Evolutionary conservation across 1,140 invertebrate species (phyloP).

Genomic region (Lamellibrachia luymesi): DNA sequence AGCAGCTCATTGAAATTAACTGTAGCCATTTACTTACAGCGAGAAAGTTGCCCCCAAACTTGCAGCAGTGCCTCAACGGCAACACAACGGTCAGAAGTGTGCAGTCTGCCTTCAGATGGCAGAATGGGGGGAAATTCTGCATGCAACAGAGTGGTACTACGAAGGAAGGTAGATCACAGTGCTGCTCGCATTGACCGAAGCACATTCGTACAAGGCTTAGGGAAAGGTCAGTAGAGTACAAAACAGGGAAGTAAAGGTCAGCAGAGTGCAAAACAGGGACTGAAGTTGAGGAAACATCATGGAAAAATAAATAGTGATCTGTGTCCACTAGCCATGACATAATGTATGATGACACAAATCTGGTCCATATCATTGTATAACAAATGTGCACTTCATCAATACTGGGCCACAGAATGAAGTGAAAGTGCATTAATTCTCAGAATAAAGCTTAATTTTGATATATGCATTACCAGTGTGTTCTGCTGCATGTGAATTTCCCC

Average conservation of each 20-base stretch:
- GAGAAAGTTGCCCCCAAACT: neutral
- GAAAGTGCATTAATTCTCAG: too few relatives aligned
- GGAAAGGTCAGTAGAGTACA: neutral
- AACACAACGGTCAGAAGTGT: neutral
- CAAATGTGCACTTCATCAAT: too few relatives aligned
- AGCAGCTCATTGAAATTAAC: neutral
- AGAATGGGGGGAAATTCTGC: neutral
- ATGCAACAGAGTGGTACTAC: neutral
- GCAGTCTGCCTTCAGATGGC: neutral
- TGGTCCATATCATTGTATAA: too few relatives aligned
- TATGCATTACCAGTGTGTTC: too few relatives aligned
- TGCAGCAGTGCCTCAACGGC: neutral
- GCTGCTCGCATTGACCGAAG: neutral
- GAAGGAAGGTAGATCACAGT: neutral
- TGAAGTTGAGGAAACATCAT: too few relatives aligned
- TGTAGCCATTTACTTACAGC: neutral
- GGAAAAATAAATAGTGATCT: too few relatives aligned
- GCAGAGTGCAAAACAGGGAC: too few relatives aligned
- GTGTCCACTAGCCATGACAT: too few relatives aligned
- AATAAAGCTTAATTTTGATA: too few relatives aligned
- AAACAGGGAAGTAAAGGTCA: neutral
- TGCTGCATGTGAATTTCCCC: too few relatives aligned
- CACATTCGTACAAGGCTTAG: neutral
- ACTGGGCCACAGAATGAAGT: too few relatives aligned
- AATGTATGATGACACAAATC: too few relatives aligned